Evolutionary conservation across 37 sponge, comb jelly and placozoan species (phyloP), one percentile per base, ranked within the genome.

Genomic region (Hormiphora californensis): DNA sequence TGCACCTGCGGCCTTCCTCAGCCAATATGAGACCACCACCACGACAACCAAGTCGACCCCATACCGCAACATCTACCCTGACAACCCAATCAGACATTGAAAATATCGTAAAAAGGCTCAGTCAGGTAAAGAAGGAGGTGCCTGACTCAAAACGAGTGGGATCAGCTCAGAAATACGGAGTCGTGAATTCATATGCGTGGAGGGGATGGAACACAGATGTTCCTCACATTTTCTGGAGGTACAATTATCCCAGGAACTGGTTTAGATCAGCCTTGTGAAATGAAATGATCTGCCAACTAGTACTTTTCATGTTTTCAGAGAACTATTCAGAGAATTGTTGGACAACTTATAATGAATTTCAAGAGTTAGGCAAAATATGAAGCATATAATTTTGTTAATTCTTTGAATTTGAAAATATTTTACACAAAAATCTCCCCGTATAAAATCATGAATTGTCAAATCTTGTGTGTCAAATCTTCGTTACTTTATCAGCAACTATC

Each of bases 141-240:
- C 12, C 81, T 4, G 81, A 73, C 46, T 73, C 81, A 1, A 21
- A 28, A 5, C 12, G 81, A 3, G 23, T 41, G 23, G 81, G 81
- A 43, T 73, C 81, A 21, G 38, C 35, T 9, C n/a, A 33, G 3
- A 40, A 39, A 28, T 38, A 9, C 44, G 81, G 81, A 4, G 38
- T 73, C 7, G 81, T 73, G 1, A 73, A 73, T 46, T 43, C 81
- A 46, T 73, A 73, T 28, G 81, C 81, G 2, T 73, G 81, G 81
- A 73, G 81, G 44, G 81, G 81, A 22, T 73, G 81, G 81, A 73
- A 73, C 35, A 28, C 81, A 41, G 81, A 73, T 43, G 39, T 73
- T 39, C 81, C 81, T 21, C 81, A 73, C 46, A 73, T 73, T 41
- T 73, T 27, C 81, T 73, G 81, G 81, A 1, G 81, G 3, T 73